These are phyloP conservation scores for Crotalus horridus DNA, from an alignment of 2,113 vertebrate genomes.

Conservation along the genomic window DNA sequence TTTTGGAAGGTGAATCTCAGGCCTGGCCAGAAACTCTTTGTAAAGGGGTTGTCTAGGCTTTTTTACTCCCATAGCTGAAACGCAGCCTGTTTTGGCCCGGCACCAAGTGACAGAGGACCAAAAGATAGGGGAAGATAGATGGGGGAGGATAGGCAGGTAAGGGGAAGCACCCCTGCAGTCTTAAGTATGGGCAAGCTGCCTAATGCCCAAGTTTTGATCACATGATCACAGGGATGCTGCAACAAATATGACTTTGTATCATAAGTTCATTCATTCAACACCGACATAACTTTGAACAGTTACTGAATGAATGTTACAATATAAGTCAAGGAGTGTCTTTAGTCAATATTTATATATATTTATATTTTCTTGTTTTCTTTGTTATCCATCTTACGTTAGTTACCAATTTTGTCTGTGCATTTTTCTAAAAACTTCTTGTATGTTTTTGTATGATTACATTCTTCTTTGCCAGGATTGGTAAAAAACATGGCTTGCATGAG, in stretches of 20 bases:
- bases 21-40: background rate
- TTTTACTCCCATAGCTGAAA: background rate
- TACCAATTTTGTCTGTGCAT: background rate
- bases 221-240: background rate
- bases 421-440: background rate
- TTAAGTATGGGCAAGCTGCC: background rate
- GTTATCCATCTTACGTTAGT: background rate
- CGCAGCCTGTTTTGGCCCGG: background rate
- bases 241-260: background rate
- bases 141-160: background rate
- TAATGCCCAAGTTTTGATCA: background rate
- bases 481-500: background rate
- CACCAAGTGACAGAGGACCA: background rate
- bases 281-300: background rate
- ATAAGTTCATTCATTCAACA: background rate
- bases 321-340: no score
- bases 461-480: background rate
- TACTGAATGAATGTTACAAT: background rate
- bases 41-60: background rate
- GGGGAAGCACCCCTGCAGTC: background rate
- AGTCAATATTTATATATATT: background rate
- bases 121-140: background rate
- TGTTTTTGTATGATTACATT: background rate
- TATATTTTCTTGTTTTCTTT: background rate
- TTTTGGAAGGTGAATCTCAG: background rate